Evolutionary conservation across 2,888 invertebrate species (phyloP), one percentile per base, ranked within the genome.

Genomic region (Odontocolon sp.): DNA sequence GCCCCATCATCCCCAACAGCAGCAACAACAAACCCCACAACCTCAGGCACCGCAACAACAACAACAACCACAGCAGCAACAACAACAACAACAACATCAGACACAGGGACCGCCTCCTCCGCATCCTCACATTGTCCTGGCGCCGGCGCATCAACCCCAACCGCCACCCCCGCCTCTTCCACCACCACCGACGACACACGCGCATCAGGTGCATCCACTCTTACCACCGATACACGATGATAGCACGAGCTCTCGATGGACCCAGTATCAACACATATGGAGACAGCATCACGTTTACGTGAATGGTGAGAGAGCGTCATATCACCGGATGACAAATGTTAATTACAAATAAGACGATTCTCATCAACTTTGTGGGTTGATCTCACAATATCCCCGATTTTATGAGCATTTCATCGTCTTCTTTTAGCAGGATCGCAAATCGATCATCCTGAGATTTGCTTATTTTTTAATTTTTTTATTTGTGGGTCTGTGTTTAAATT

Each of bases 281-380:
- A 92, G 95, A 85, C 95, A 95, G 91, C 95, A 91, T 80, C 91
- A 95, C 90, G 95, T 95, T 89, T 95, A 95, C 90, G 94, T 95
- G 91, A 95, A 95, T 91, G 95, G 95, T 95, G 94, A 92, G 93
- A n/a, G n/a, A n/a, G n/a, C n/a, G n/a, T n/a, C n/a, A n/a, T n/a
- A n/a, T n/a, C n/a, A n/a, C n/a, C n/a, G n/a, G n/a, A n/a, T n/a
- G n/a, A n/a, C n/a, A n/a, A n/a, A n/a, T n/a, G n/a, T n/a, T n/a
- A n/a, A n/a, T n/a, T n/a, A n/a, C n/a, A n/a, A n/a, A n/a, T n/a
- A n/a, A n/a, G n/a, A n/a, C n/a, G n/a, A n/a, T n/a, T n/a, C n/a
- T n/a, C n/a, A n/a, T n/a, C n/a, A n/a, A n/a, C n/a, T n/a, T n/a
- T n/a, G n/a, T n/a, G n/a, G n/a, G n/a, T n/a, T n/a, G n/a, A n/a